These are phyloP conservation scores for Telmatochromis brichardi DNA, from an alignment of 2,113 vertebrate species.

Conservation along the genomic window DNA sequence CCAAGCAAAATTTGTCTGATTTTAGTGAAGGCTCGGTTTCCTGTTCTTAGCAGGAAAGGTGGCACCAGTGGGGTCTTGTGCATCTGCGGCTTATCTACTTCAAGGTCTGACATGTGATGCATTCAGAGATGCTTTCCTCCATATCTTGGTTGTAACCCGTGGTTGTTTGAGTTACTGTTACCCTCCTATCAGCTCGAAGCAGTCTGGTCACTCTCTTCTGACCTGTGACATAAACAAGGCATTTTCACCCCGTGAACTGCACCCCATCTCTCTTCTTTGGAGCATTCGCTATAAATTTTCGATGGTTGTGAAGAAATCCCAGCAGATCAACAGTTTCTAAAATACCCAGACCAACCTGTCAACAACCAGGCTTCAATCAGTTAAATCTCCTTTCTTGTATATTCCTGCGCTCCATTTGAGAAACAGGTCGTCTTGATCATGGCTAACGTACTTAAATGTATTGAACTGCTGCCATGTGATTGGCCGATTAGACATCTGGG, in stretches of 20 bases:
- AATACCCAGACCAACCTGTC: background rate
- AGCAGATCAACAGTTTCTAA: background rate
- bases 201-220: background rate
- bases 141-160: background rate
- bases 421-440: background rate
- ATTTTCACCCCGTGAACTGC: background rate
- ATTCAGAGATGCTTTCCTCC: background rate
- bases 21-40: background rate
- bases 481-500: background rate
- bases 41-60: background rate
- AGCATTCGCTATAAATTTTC: background rate
- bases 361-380: background rate
- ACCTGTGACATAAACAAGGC: background rate
- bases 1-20: background rate
- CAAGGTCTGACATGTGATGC: background rate
- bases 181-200: background rate
- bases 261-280: background rate
- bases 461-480: background rate
- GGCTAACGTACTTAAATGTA: background rate
- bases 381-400: background rate
- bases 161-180: background rate
- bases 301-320: background rate
- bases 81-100: background rate
- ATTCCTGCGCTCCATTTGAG: background rate
- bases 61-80: background rate